Evolutionary conservation across 2,113 vertebrate species (phyloP).

Genomic region (Panurus biarmicus): DNA sequence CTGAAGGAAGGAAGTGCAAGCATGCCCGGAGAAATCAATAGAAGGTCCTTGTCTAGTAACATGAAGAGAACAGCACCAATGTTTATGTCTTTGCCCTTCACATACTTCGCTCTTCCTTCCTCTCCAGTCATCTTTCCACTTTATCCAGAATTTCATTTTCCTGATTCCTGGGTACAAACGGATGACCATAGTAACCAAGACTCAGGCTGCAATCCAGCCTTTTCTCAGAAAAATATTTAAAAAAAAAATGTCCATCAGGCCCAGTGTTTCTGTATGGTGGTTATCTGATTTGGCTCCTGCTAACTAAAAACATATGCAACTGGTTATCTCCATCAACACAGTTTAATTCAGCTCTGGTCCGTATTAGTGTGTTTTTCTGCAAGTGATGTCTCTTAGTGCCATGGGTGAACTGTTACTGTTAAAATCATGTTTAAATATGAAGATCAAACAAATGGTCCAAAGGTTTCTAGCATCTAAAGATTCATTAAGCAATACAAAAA

Average conservation of each 20-base stretch:
- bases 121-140: constrained; percentile 53
- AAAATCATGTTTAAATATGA: constrained; percentile 68
- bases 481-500: constrained; percentile 7
- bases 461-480: constrained; percentile 35
- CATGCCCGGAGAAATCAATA: constrained; percentile 69
- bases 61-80: constrained; percentile 51
- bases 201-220: background rate
- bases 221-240: background rate
- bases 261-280: constrained; percentile 8
- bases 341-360: constrained; percentile 63
- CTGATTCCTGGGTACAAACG: background rate
- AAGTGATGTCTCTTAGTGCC: constrained; percentile 63
- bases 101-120: constrained; percentile 61
- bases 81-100: constrained; percentile 77
- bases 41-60: constrained; percentile 67
- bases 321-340: constrained; percentile 63
- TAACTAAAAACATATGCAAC: constrained; percentile 60
- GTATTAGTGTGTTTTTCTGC: constrained; percentile 48
- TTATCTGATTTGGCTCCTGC: constrained; percentile 53
- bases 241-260: background rate
- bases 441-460: constrained; percentile 56
- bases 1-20: constrained; percentile 63
- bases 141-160: constrained; percentile 61
- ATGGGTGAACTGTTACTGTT: constrained; percentile 59
- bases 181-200: background rate